phyloP scores from a whole-genome alignment of 2,888 invertebrate genomes.

The Epirrhoe tristata region DNA sequence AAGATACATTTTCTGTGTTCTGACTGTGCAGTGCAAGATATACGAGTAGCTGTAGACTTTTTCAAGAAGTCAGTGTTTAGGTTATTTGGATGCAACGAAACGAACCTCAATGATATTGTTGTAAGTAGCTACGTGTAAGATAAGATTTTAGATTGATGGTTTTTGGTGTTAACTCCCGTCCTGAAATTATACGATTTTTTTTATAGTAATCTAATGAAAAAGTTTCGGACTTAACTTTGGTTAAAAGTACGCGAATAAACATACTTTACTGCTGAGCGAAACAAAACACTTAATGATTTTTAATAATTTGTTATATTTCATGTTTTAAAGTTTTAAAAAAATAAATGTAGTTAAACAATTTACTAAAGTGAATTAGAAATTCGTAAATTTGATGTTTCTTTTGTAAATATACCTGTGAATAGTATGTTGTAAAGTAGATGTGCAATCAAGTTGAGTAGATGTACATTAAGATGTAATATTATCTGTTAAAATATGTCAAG shows the following conservation, averaged over 20 bases:
- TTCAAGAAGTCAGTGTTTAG: conserved; percentile 47
- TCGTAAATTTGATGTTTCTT: conserved; percentile 22
- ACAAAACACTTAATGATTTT: not conserved
- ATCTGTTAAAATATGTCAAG: conserved; percentile 74
- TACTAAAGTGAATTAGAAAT: conserved; percentile 26
- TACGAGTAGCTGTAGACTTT: conserved; percentile 32
- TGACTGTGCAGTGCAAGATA: conserved; percentile 26
- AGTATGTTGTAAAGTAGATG: conserved; percentile 84
- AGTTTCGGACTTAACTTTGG: conserved; percentile 4
- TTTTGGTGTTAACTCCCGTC: conserved; percentile 75
- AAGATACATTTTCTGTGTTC: conserved; percentile 4
- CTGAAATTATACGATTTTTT: conserved; percentile 74
- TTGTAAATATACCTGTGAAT: conserved; percentile 79
- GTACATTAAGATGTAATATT: conserved; percentile 67
- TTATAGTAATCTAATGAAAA: conserved; percentile 33
- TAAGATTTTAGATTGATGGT: conserved; percentile 50
- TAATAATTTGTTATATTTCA: not conserved
- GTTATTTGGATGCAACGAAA: conserved; percentile 66
- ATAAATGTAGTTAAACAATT: conserved; percentile 26
- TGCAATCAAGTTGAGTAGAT: conserved; percentile 84
- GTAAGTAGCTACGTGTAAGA: conserved; percentile 57
- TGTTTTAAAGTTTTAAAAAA: conserved; percentile 7
- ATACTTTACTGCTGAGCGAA: not conserved
- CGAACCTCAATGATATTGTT: conserved; percentile 56
- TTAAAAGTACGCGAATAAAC: not conserved